Evolutionary conservation across 2,797 vertebrate species (phyloP).

Genomic region (Tauraco hartlaubi): DNA sequence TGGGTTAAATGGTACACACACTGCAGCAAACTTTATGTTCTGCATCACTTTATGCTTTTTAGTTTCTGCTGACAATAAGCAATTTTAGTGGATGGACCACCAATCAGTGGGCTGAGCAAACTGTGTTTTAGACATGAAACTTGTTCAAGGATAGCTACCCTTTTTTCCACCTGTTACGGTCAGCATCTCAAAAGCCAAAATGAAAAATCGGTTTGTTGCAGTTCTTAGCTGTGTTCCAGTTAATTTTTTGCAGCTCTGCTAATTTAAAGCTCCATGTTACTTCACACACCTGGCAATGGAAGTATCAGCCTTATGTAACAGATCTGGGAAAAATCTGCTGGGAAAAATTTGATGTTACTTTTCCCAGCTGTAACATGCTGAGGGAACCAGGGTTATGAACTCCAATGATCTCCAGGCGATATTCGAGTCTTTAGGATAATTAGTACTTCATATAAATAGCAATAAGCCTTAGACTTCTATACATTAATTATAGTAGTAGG

Average conservation of each 20-base stretch:
- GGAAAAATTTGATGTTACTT: neutral
- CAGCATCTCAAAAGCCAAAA: neutral
- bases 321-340: conserved; percentile 13
- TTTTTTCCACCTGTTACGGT: neutral
- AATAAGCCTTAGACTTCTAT: neutral
- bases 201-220: conserved; percentile 43
- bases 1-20: neutral
- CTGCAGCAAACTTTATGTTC: neutral
- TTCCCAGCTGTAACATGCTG: neutral
- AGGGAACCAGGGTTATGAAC: neutral
- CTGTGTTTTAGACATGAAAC: neutral
- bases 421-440: neutral
- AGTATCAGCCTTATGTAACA: neutral
- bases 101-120: neutral
- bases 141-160: neutral
- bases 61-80: neutral
- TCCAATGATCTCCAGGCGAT: neutral
- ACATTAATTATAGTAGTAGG: neutral
- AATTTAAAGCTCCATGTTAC: neutral
- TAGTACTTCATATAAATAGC: neutral
- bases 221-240: neutral
- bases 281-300: conserved; percentile 7
- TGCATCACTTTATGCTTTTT: neutral
- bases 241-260: neutral
- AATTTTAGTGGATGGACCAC: neutral